Conservation (phyloP, 2,113 vertebrate genomes). For the Trochalopteron elliotii region DNA sequence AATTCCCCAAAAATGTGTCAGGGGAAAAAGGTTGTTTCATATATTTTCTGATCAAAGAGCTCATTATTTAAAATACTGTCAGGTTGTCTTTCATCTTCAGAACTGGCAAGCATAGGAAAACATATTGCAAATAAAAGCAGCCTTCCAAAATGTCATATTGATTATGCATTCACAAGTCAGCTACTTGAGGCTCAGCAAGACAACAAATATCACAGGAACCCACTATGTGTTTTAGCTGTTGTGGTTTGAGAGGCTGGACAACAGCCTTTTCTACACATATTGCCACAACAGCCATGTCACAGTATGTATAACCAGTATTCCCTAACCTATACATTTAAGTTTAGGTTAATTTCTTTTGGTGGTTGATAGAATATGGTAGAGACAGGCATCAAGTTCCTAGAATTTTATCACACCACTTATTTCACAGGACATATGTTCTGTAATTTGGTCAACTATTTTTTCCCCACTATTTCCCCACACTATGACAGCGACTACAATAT, state of each 20-base stretch:
- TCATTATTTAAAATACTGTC: constrained; percentile 16
- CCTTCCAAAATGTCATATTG: constrained; percentile 19
- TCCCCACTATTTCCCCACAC: background rate
- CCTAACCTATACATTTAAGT: background rate
- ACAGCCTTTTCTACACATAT: background rate
- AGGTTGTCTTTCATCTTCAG: constrained; percentile 26
- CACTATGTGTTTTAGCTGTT: background rate
- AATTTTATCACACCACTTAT: background rate
- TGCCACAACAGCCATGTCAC: background rate
- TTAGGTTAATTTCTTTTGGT: background rate
- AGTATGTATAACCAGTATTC: background rate
- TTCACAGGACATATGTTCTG: background rate
- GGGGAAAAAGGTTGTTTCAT: background rate
- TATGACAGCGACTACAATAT: background rate
- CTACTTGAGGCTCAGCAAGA: background rate
- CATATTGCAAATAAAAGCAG: constrained; percentile 32
- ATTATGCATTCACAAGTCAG: constrained; percentile 21
- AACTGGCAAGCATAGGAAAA: constrained; percentile 32
- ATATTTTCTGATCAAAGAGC: constrained; percentile 20
- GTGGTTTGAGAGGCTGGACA: background rate
- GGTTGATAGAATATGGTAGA: background rate
- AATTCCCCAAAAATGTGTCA: background rate
- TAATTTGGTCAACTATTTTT: background rate
- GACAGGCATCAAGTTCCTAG: background rate
- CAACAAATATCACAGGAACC: background rate